Conservation (phyloP, 2,888 invertebrate species). For the Synergus laeviventris region DNA sequence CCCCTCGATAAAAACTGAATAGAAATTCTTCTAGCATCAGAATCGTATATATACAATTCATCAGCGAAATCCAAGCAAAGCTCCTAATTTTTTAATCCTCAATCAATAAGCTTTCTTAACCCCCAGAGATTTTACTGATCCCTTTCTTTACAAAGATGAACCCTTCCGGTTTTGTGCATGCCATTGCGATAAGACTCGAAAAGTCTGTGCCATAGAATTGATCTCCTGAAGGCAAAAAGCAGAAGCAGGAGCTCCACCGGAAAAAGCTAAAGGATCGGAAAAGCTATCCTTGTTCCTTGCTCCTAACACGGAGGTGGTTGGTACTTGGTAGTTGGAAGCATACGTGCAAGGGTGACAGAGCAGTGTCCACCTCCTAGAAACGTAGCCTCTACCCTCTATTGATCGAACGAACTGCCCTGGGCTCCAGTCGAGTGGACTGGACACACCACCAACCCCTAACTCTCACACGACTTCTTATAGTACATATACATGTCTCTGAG, state of each 20-base stretch:
- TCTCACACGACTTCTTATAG: constrained; percentile 48
- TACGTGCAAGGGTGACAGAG: constrained; percentile 54
- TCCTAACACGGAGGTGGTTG: constrained; percentile 27
- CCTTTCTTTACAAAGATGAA: constrained; percentile 22
- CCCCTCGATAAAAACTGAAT: no score
- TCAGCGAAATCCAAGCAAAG: background rate
- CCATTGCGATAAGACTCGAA: constrained; percentile 22
- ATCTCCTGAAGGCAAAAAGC: constrained; percentile 4
- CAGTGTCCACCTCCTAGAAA: constrained; percentile 74
- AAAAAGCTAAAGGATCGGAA: constrained; percentile 32
- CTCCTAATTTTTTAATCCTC: background rate
- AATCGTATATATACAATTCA: no score
- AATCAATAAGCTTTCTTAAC: background rate
- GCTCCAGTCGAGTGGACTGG: constrained; percentile 74
- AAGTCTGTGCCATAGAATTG: constrained; percentile 1
- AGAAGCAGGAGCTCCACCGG: constrained; percentile 8
- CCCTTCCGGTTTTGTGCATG: background rate
- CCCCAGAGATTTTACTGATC: background rate
- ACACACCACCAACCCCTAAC: constrained; percentile 61
- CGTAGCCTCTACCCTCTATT: constrained; percentile 75
- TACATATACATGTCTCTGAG: background rate
- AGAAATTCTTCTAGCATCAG: no score
- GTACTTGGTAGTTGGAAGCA: constrained; percentile 25
- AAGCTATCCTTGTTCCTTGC: constrained; percentile 18
- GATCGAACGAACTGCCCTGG: constrained; percentile 75